These are phyloP conservation scores for Laticauda colubrina DNA, from an alignment of 2,113 vertebrate genomes.

Conservation along the genomic window DNA sequence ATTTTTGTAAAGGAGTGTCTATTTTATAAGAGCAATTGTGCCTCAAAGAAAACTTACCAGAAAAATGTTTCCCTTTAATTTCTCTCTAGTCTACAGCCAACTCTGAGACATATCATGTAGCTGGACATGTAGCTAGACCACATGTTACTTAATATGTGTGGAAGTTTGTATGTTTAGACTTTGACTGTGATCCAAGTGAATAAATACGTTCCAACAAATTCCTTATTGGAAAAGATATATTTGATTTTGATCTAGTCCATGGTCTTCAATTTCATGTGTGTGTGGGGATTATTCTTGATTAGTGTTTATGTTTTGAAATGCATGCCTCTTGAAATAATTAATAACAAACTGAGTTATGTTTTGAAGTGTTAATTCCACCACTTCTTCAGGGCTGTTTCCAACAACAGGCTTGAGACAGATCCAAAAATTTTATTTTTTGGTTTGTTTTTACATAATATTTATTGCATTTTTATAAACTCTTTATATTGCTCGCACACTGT, in stretches of 20 bases:
- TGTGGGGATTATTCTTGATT: not conserved
- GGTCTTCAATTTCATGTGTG: not conserved
- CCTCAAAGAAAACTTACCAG: not conserved
- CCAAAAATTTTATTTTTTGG: not conserved
- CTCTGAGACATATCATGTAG: no score
- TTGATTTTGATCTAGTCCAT: not conserved
- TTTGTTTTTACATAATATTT: not conserved
- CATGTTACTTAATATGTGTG: not conserved
- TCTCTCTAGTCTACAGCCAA: not conserved
- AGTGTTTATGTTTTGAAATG: not conserved
- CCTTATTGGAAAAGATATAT: not conserved
- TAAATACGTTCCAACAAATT: not conserved
- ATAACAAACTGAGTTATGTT: not conserved
- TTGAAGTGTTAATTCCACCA: not conserved
- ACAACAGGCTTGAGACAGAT: not conserved
- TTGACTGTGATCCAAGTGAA: not conserved
- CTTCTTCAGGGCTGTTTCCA: not conserved
- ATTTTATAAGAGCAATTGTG: not conserved
- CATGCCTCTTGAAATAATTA: not conserved
- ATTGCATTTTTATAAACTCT: not conserved
- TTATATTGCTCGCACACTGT: not conserved
- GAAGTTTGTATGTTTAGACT: not conserved
- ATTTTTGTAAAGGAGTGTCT: not conserved
- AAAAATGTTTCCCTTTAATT: not conserved
- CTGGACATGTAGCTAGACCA: no score